These are phyloP conservation scores for Chaetogeoica ovagalla DNA, from an alignment of 2,888 invertebrate species.

Conservation along the genomic window DNA sequence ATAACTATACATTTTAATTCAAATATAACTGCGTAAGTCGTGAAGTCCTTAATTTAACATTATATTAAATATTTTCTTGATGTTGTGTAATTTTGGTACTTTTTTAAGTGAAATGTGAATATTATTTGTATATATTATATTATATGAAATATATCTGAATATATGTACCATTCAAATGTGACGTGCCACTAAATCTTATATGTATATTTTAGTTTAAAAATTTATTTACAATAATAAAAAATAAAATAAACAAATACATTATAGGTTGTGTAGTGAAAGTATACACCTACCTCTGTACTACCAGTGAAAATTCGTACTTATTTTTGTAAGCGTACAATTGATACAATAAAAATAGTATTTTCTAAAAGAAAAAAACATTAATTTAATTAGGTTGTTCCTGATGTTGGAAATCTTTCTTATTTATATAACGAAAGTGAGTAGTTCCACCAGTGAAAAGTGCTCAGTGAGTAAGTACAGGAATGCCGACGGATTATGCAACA, in stretches of 20 bases:
- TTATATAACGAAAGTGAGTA: background rate
- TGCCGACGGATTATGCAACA: constrained; percentile 84
- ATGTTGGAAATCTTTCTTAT: constrained; percentile 15
- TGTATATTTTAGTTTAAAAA: constrained; percentile 13
- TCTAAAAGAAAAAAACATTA: constrained; percentile 31
- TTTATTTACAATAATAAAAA: background rate
- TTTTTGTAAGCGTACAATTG: constrained; percentile 12
- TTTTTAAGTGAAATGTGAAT: too few relatives aligned
- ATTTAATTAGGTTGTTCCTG: constrained; percentile 44
- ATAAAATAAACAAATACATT: too few relatives aligned
- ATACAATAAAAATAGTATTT: constrained; percentile 29
- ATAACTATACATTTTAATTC: too few relatives aligned
- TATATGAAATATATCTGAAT: too few relatives aligned
- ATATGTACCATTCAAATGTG: background rate
- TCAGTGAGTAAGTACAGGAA: constrained; percentile 82
- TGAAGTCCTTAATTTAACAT: too few relatives aligned
- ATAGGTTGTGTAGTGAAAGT: constrained; percentile 27
- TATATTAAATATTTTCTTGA: too few relatives aligned
- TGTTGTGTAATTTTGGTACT: too few relatives aligned
- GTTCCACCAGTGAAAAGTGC: constrained; percentile 60
- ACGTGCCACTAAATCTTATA: constrained; percentile 2
- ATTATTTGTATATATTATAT: too few relatives aligned
- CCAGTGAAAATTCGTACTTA: background rate
- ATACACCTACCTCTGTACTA: background rate
- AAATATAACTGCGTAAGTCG: too few relatives aligned